phyloP scores from a whole-genome alignment of 1,140 invertebrate genomes.

The Nymphalis io region DNA sequence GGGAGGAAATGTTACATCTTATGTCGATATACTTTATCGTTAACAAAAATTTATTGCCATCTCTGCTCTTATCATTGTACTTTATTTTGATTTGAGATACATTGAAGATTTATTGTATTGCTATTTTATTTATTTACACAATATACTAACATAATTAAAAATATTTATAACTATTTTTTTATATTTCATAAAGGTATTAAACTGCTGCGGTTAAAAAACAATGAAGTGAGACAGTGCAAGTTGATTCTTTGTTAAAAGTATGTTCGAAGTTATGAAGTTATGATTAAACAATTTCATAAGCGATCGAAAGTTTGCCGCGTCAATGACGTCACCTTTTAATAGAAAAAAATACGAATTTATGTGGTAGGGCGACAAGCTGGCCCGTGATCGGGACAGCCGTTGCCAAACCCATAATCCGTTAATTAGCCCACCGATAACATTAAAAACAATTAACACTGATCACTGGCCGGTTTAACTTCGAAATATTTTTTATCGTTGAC shows the following conservation, averaged over 20 bases:
- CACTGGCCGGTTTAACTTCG: conserved; percentile 35
- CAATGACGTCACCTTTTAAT: conserved; percentile 77
- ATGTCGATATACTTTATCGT: conserved; percentile 14
- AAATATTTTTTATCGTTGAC: conserved; percentile 37
- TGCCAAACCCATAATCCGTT: conserved; percentile 69
- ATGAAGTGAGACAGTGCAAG: conserved; percentile 70
- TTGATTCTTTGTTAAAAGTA: conserved; percentile 29
- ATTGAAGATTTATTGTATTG: neutral
- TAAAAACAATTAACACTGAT: conserved; percentile 40
- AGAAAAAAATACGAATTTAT: conserved; percentile 71
- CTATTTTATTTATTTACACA: neutral
- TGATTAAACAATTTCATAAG: conserved; percentile 41
- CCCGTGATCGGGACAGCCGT: conserved; percentile 52
- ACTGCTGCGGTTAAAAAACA: neutral
- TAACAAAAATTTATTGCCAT: conserved; percentile 16
- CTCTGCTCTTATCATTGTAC: conserved; percentile 9
- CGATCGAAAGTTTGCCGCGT: conserved; percentile 52
- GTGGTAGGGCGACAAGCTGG: conserved; percentile 61
- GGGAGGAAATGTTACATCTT: conserved; percentile 6
- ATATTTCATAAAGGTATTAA: conserved; percentile 1
- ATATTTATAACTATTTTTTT: neutral
- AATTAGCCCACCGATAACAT: conserved; percentile 56
- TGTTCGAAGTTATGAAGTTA: conserved; percentile 32
- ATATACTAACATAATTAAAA: conserved; percentile 5
- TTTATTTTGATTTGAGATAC: conserved; percentile 5